These are phyloP conservation scores for Hylaeus anthracinus DNA, from an alignment of 1,140 invertebrate genomes.

Conservation along the genomic window DNA sequence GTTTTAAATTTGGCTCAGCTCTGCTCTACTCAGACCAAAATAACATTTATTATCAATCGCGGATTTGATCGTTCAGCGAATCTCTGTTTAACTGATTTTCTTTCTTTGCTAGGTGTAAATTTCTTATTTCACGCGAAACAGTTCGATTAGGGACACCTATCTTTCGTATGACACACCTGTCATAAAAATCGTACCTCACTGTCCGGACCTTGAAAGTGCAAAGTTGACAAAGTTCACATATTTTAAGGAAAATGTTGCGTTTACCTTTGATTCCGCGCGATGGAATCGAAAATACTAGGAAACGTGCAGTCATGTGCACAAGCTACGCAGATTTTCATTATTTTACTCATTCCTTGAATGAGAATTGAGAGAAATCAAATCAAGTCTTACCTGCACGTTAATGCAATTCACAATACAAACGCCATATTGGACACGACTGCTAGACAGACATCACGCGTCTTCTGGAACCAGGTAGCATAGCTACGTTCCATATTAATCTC, in stretches of 20 bases:
- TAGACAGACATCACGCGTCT: conserved; percentile 43
- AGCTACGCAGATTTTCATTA: background rate
- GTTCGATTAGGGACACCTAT: background rate
- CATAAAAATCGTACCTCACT: conserved; percentile 22
- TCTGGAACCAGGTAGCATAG: conserved; percentile 15
- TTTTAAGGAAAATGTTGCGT: conserved; percentile 28
- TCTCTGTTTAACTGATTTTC: background rate
- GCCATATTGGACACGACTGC: conserved; percentile 67
- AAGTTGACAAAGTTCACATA: conserved; percentile 50
- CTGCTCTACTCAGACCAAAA: background rate
- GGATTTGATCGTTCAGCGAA: background rate
- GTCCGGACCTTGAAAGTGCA: conserved; percentile 52
- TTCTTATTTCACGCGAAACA: background rate
- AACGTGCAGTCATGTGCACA: background rate
- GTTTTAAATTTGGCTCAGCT: background rate
- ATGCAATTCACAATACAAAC: conserved; percentile 45
- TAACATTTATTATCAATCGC: conserved; percentile 2
- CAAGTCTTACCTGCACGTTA: conserved; percentile 58
- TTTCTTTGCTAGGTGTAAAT: background rate
- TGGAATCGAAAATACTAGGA: background rate
- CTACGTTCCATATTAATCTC: conserved; percentile 2
- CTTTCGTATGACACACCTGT: conserved; percentile 18
- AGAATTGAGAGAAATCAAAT: background rate
- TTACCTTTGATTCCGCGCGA: background rate
- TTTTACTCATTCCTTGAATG: background rate